A percentile compares a stretch with the other conserved stretches of the same genome.
Evolutionary conservation across 2,113 vertebrate species (phyloP).

Genomic region (Nerophis lumbriciformis): DNA sequence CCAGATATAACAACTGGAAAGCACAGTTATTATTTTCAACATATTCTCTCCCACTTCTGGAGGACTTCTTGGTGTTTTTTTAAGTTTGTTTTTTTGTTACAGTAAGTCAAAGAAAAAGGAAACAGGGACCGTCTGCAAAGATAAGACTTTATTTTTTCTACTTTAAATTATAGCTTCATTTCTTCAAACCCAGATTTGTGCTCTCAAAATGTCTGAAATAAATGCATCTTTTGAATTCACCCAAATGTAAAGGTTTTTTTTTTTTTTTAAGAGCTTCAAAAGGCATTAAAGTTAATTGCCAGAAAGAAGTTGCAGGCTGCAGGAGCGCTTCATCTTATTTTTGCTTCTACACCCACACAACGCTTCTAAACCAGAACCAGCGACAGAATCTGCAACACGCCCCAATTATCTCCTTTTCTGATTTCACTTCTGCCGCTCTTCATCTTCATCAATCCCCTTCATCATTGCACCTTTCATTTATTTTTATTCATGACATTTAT

Average conservation of each 20-base stretch:
- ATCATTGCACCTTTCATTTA: conserved; percentile 32
- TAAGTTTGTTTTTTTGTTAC: conserved; percentile 44
- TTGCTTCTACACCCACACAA: conserved; percentile 1
- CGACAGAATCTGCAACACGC: not conserved
- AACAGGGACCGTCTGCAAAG: conserved; percentile 55
- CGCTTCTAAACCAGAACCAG: conserved; percentile 1
- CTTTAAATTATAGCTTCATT: conserved; percentile 71
- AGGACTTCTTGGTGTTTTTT: too few relatives aligned
- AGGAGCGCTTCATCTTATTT: conserved; percentile 1
- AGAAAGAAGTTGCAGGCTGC: conserved; percentile 15
- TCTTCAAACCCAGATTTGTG: conserved; percentile 64
- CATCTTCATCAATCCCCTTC: conserved; percentile 20
- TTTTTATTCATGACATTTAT: conserved; percentile 30
- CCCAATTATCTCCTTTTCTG: not conserved
- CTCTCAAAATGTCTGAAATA: conserved; percentile 58
- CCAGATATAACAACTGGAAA: too few relatives aligned
- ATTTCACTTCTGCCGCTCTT: not conserved
- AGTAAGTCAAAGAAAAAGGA: conserved; percentile 45
- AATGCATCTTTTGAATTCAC: conserved; percentile 60
- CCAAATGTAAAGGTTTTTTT: conserved; percentile 22
- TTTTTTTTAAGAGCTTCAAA: conserved; percentile 12
- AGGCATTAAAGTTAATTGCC: conserved; percentile 46
- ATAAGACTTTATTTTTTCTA: conserved; percentile 68
- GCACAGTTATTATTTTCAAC: too few relatives aligned
- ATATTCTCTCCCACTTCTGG: not conserved